Evolutionary conservation across 2,888 invertebrate genomes (phyloP).

Genomic region (Sialis lutaria): DNA sequence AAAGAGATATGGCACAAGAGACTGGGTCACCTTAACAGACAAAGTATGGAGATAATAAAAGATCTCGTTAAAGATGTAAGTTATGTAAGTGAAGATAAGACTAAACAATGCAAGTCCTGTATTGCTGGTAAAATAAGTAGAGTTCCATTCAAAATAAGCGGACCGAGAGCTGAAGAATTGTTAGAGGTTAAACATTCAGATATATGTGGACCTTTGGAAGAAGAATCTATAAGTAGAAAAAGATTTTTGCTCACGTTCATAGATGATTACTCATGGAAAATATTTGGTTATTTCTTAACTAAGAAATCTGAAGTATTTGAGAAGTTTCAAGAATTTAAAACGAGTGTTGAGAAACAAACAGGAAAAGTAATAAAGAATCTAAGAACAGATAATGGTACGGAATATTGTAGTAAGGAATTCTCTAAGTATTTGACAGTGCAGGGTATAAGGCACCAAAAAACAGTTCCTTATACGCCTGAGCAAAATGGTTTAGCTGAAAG

Average conservation of each 20-base stretch:
- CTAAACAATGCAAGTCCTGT: too few relatives aligned
- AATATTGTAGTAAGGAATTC: slow-evolving; percentile 10
- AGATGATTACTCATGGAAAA: slow-evolving; percentile 7
- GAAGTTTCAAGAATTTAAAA: slow-evolving; percentile 5
- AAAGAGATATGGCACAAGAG: too few relatives aligned
- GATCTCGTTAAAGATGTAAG: too few relatives aligned
- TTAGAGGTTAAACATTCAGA: neutral
- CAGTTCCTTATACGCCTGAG: slow-evolving; percentile 15
- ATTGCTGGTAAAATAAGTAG: neutral
- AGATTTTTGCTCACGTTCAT: slow-evolving; percentile 9
- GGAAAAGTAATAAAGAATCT: slow-evolving; percentile 8
- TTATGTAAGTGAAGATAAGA: too few relatives aligned
- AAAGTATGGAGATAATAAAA: too few relatives aligned
- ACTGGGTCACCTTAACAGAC: too few relatives aligned
- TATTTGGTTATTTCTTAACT: slow-evolving; percentile 6
- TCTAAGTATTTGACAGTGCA: slow-evolving; percentile 9
- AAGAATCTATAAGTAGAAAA: slow-evolving; percentile 7
- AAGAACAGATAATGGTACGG: slow-evolving; percentile 10
- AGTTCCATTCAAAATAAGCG: neutral
- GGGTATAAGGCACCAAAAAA: slow-evolving; percentile 15
- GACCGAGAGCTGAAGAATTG: neutral
- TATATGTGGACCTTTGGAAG: neutral
- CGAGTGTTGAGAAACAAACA: slow-evolving; percentile 9
- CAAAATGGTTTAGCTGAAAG: slow-evolving; percentile 19
- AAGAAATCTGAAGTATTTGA: slow-evolving; percentile 6